A percentile compares a stretch with the other conserved stretches of the same genome.
These are phyloP conservation scores for Pachyramphus minor DNA, from an alignment of 2,113 vertebrate genomes.

Conservation along the genomic window DNA sequence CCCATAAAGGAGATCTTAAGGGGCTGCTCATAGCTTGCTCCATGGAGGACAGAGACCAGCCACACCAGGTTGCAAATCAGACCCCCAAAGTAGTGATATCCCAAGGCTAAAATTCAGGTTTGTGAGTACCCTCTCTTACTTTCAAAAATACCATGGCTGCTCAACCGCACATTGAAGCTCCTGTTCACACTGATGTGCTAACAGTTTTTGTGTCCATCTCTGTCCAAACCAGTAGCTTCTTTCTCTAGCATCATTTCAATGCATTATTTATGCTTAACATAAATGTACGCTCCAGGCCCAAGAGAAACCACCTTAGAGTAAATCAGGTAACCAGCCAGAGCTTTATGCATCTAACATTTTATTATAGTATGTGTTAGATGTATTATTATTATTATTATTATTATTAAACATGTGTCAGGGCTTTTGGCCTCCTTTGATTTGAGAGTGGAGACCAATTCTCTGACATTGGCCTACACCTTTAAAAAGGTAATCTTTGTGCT, in stretches of 20 bases:
- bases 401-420: background rate
- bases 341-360: background rate
- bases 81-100: background rate
- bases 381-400: background rate
- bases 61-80: background rate
- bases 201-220: background rate
- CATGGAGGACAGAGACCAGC: background rate
- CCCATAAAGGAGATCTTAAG: background rate
- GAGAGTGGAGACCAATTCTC: background rate
- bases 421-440: background rate
- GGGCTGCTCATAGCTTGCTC: background rate
- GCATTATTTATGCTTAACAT: background rate
- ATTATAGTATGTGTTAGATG: fast-evolving
- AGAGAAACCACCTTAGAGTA: background rate
- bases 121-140: background rate
- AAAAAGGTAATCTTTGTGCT: background rate
- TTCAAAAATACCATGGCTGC: background rate
- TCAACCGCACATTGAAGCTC: background rate
- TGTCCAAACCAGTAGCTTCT: background rate
- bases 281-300: fast-evolving
- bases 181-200: background rate
- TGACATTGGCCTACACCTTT: background rate
- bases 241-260: background rate
- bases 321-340: background rate
- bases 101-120: background rate